Base-by-base conservation (phyloP, 2,888 invertebrate species). In the Nomada fucata region DNA sequence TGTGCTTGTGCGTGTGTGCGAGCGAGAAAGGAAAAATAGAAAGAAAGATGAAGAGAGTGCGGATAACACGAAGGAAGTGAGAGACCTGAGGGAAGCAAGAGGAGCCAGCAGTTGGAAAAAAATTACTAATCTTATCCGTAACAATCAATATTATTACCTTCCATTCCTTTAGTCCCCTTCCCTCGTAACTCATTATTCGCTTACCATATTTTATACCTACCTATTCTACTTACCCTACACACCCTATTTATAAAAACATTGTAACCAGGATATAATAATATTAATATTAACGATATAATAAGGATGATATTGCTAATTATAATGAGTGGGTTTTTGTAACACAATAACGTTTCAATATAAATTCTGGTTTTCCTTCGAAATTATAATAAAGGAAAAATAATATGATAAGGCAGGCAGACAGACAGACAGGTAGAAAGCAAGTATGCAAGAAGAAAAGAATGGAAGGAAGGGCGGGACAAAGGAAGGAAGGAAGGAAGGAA, bases 251-350 rank as follows among this genome's bases (percentile, higher is more conserved):
- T 93, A 92, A 93, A 93, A 92, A 92, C 93, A 93, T 93, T 93
- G 92, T 93, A 93, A 92, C 89, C 91, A 93, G 92, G 91, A 92
- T 93, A 93, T 91, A 92, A 92, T 93, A 93, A 91, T 92, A 93
- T 92, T 93, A 93, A 92, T 93, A 93, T 92, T 93, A 93, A 93
- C 93, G 93, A 92, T 93, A 93, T 89, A 89, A 92, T 93, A 93
- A 93, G 92, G 88, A 92, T 92, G 91, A 92, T 93, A 93, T 92
- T 91, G 93, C 93, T 93, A 93, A 93, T 93, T 92, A 93, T 93
- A 93, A 91, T 92, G 93, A 93, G 93, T 93, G 93, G 93, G 92
- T 93, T 93, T 93, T 93, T 92, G 92, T 93, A 92, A 93, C 93
- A 92, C 91, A 91, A 92, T 93, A 92, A 92, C 91, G 91, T 92